Conservation (phyloP, 2,888 invertebrate genomes). For the Spicauda simplicius region DNA sequence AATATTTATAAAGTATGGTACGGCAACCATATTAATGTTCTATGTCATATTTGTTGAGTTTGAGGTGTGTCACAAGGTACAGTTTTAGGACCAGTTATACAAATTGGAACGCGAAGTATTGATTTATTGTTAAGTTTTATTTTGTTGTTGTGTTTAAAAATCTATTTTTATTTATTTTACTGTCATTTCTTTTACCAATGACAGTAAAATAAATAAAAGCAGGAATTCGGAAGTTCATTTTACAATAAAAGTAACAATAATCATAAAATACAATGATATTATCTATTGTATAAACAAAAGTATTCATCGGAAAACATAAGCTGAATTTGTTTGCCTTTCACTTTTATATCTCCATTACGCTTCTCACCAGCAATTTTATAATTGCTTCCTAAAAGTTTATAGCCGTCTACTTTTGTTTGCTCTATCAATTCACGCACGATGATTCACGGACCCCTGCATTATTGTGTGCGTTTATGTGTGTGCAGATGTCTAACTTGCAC, state of each 20-base stretch:
- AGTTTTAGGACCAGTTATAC: not conserved
- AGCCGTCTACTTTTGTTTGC: constrained; percentile 46
- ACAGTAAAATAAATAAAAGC: not conserved
- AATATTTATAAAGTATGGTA: constrained; percentile 10
- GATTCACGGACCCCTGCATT: constrained; percentile 55
- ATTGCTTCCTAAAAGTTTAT: constrained; percentile 41
- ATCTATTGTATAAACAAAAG: not conserved
- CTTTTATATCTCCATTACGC: constrained; percentile 21
- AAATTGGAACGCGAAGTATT: not conserved
- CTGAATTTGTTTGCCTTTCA: constrained; percentile 9
- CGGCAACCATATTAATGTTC: not conserved
- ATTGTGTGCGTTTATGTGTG: constrained; percentile 41
- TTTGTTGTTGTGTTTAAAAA: too few relatives aligned
- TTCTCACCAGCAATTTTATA: constrained; percentile 6
- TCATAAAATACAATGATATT: not conserved
- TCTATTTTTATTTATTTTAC: too few relatives aligned
- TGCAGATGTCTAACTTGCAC: constrained; percentile 55
- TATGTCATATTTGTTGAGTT: not conserved
- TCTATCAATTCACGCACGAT: constrained; percentile 50
- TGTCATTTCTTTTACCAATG: too few relatives aligned
- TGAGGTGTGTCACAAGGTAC: not conserved
- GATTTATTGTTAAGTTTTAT: too few relatives aligned
- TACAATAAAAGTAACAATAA: not conserved
- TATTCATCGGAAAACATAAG: not conserved
- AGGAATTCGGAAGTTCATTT: not conserved